Evolutionary conservation across 2,113 vertebrate species (phyloP).

Genomic region (Furnarius figulus): DNA sequence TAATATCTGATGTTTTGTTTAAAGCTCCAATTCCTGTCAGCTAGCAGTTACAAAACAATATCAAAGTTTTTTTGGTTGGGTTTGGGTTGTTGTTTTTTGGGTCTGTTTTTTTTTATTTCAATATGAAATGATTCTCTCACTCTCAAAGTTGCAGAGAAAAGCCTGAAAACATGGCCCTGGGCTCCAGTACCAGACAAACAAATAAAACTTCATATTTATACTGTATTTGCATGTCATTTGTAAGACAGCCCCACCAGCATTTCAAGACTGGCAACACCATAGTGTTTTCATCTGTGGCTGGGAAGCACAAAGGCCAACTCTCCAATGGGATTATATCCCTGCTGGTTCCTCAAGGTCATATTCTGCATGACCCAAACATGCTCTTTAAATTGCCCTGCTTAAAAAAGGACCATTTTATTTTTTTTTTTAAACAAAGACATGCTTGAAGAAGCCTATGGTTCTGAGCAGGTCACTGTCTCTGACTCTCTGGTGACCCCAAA

Average conservation of each 20-base stretch:
- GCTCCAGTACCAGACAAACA: constrained; percentile 12
- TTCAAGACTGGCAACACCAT: neutral
- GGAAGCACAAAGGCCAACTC: neutral
- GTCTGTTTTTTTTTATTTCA: neutral
- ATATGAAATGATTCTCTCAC: neutral
- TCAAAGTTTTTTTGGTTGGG: neutral
- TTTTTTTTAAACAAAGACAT: neutral
- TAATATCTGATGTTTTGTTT: neutral
- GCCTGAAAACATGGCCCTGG: neutral
- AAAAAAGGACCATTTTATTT: neutral
- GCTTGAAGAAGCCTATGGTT: neutral
- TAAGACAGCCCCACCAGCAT: neutral
- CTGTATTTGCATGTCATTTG: constrained; percentile 9
- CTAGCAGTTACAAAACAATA: constrained; percentile 16
- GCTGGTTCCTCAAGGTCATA: neutral
- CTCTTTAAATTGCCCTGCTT: neutral
- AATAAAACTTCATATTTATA: neutral
- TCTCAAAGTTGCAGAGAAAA: neutral
- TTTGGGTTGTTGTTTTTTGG: neutral
- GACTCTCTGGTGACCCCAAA: fast-evolving
- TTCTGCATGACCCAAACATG: neutral
- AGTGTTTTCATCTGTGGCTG: neutral
- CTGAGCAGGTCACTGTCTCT: neutral
- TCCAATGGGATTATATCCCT: neutral
- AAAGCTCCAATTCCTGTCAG: neutral